A percentile compares a stretch with the other conserved stretches of the same genome.
These are phyloP conservation scores for Galerucella nymphaeae DNA, from an alignment of 2,888 invertebrate genomes.

Conservation along the genomic window DNA sequence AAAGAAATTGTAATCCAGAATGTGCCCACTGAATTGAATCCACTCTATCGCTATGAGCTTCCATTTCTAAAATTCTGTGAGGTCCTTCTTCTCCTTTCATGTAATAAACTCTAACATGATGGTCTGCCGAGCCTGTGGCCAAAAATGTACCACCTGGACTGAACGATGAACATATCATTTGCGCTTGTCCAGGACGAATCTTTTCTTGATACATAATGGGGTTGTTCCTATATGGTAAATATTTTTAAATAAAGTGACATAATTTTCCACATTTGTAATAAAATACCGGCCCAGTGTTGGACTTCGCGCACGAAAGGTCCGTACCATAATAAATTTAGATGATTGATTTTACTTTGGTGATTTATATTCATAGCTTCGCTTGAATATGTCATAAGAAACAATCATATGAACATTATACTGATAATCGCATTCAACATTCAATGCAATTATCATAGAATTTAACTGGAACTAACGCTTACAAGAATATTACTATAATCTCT, in stretches of 20 bases:
- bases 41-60: slow-evolving; percentile 90
- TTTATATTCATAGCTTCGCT: too few relatives aligned
- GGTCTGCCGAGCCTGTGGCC: slow-evolving; percentile 95
- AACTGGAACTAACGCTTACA: too few relatives aligned
- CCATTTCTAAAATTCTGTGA: slow-evolving; percentile 78
- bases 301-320: too few relatives aligned
- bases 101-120: slow-evolving; percentile 91
- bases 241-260: neutral
- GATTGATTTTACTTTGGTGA: too few relatives aligned
- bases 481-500: too few relatives aligned
- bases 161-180: slow-evolving; percentile 94
- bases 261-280: too few relatives aligned
- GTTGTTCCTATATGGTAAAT: slow-evolving; percentile 71
- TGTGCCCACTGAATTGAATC: slow-evolving; percentile 98
- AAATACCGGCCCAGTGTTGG: too few relatives aligned
- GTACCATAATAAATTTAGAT: too few relatives aligned
- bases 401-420: too few relatives aligned
- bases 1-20: slow-evolving; percentile 86
- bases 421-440: too few relatives aligned
- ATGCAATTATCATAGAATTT: too few relatives aligned
- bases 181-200: slow-evolving; percentile 91
- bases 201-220: slow-evolving; percentile 94
- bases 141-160: slow-evolving; percentile 90
- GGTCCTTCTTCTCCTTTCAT: slow-evolving; percentile 82
- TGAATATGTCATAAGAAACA: too few relatives aligned